Base-by-base conservation (phyloP, 2,888 invertebrate genomes). In the Calameuta filiformis region DNA sequence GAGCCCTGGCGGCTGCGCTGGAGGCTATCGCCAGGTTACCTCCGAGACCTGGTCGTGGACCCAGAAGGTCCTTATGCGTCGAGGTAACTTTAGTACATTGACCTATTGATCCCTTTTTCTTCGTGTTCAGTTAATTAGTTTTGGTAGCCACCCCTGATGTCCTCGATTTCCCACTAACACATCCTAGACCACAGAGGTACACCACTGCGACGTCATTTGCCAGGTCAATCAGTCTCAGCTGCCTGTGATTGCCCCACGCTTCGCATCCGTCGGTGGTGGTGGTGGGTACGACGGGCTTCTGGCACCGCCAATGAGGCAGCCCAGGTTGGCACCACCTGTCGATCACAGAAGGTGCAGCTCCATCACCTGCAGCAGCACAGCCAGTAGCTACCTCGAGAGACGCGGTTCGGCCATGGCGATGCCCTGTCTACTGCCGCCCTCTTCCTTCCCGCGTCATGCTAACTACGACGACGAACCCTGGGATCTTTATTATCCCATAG, bases 281-380 rank as follows among this genome's bases (percentile, higher is more conserved):
- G 94, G 94, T 30, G 96, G 96, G 79, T 96, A 96, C 83, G 95
- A 95, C 85, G 94, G 95, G 86, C 89, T 96, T 77, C 92, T 96
- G 83, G 95, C 95, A 79, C 94, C 96, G 37, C 93, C 94, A 31
- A 90, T 90, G 79, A 93, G 95, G 75, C 93, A 94, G n/a, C 94
- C 91, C 81, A 85, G 87, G 77, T 77, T 90, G 82, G 86, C 88
- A 76, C 85, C 86, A 82, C 88, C 88, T 76, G 88, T 89, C 76
- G 92, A 92, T 87, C 91, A 90, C 80, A 92, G 96, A 73, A 94
- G 97, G 74, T 94, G 95, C 85, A 96, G 96, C 89, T 96, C 96
- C 83, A 95, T 96, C 87, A 97, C 97, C 40, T 96, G 96, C 91
- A 97, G 96, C 85, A 96, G 96, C 89, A 96, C 96, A 68, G 96